Conservation (phyloP, 2,797 vertebrate species). For the Rhinoraja longicauda region DNA sequence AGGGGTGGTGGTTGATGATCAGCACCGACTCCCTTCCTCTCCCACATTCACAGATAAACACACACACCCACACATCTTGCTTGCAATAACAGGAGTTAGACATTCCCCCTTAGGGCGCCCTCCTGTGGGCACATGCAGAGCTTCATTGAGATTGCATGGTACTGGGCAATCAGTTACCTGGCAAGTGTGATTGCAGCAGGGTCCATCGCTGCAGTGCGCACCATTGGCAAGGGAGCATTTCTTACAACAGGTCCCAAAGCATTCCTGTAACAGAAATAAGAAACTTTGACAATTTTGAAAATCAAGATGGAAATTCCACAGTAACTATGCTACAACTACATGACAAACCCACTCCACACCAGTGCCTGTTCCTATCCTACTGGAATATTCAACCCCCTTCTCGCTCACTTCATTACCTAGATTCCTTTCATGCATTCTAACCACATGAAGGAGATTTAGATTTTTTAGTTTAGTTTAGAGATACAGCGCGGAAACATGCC, state of each 20-base stretch:
- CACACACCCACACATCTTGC: too few relatives aligned
- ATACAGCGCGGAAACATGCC: too few relatives aligned
- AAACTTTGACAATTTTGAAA: too few relatives aligned
- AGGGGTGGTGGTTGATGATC: too few relatives aligned
- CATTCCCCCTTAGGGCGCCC: not conserved
- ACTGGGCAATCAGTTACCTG: constrained; percentile 62
- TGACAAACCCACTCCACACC: too few relatives aligned
- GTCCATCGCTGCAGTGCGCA: constrained; percentile 91
- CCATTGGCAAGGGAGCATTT: constrained; percentile 95
- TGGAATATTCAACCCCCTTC: too few relatives aligned
- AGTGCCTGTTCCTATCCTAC: not conserved
- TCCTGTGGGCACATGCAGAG: not conserved
- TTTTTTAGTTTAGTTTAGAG: not conserved
- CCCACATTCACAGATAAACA: too few relatives aligned
- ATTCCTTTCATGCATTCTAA: not conserved
- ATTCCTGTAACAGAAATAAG: constrained; percentile 64
- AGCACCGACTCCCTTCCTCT: not conserved
- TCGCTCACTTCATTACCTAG: not conserved
- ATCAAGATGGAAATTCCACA: not conserved
- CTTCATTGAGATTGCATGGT: not conserved
- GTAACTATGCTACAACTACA: not conserved
- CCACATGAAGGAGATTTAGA: not conserved
- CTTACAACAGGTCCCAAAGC: constrained; percentile 90
- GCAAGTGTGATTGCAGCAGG: constrained; percentile 91
- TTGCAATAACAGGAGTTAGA: too few relatives aligned